Evolutionary conservation across 2,888 invertebrate species (phyloP).

Genomic region (Cheilosia pagana): DNA sequence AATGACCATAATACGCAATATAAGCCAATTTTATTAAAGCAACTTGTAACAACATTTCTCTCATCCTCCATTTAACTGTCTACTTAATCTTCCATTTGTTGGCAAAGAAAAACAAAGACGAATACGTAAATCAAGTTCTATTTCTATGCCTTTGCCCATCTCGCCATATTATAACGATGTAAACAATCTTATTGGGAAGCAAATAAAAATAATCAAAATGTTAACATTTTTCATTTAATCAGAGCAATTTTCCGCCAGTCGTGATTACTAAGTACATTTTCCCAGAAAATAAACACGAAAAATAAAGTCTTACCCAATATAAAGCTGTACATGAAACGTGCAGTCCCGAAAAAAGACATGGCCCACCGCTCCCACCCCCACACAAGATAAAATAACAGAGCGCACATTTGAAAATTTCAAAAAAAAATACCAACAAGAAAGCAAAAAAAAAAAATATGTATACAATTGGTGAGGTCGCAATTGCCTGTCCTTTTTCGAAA

Average conservation of each 20-base stretch:
- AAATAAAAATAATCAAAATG: conserved; percentile 44
- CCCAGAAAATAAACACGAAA: conserved; percentile 56
- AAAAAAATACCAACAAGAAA: conserved; percentile 19
- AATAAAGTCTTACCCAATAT: conserved; percentile 11
- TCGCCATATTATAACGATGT: conserved; percentile 28
- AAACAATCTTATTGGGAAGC: conserved; percentile 40
- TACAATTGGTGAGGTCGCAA: neutral
- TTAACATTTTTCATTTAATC: conserved; percentile 47
- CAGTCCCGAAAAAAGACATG: conserved; percentile 5
- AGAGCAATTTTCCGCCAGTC: conserved; percentile 38
- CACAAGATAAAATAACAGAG: neutral
- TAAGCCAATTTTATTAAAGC: too few relatives aligned
- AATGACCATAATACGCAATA: too few relatives aligned
- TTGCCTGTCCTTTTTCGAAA: conserved; percentile 19
- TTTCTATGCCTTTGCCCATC: conserved; percentile 36
- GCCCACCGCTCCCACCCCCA: too few relatives aligned
- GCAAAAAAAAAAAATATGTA: conserved; percentile 29
- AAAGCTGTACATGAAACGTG: conserved; percentile 21
- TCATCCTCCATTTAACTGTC: neutral
- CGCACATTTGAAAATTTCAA: neutral
- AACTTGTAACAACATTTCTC: neutral
- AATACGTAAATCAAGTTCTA: conserved; percentile 35
- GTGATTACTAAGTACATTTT: conserved; percentile 53
- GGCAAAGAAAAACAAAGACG: conserved; percentile 23
- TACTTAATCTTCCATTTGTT: conserved; percentile 6